Evolutionary conservation across 2,797 vertebrate species (phyloP).

Genomic region (Malacoraja senta): DNA sequence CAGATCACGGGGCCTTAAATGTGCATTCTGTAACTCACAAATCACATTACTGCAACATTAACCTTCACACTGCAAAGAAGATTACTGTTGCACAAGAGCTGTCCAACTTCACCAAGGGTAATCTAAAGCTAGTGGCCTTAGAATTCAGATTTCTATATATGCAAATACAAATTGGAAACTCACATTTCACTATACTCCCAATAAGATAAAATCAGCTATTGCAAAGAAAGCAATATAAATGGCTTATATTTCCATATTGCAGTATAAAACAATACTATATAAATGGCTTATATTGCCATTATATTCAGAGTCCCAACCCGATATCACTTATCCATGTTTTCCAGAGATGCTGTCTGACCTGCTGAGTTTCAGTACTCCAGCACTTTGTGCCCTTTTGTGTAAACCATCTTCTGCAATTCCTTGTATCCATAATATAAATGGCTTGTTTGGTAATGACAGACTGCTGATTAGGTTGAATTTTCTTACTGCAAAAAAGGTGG

Average conservation of each 20-base stretch:
- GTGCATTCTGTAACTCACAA: background rate
- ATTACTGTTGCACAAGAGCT: background rate
- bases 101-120: background rate
- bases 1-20: background rate
- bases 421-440: background rate
- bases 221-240: background rate
- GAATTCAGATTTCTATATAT: background rate
- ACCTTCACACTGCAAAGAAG: slow-evolving; percentile 26
- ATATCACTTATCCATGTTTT: no score
- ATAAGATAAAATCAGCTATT: background rate
- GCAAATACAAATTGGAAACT: background rate
- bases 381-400: no score
- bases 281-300: no score
- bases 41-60: background rate
- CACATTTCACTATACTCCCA: background rate
- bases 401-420: no score
- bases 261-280: no score
- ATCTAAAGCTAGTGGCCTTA: background rate
- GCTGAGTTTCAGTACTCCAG: no score
- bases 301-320: no score
- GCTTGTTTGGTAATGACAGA: background rate
- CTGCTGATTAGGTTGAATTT: background rate
- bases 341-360: no score
- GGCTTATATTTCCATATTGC: no score
- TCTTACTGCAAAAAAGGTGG: no score